These are phyloP conservation scores for Neomorphus geoffroyi DNA, from an alignment of 2,797 vertebrate genomes.

Conservation along the genomic window DNA sequence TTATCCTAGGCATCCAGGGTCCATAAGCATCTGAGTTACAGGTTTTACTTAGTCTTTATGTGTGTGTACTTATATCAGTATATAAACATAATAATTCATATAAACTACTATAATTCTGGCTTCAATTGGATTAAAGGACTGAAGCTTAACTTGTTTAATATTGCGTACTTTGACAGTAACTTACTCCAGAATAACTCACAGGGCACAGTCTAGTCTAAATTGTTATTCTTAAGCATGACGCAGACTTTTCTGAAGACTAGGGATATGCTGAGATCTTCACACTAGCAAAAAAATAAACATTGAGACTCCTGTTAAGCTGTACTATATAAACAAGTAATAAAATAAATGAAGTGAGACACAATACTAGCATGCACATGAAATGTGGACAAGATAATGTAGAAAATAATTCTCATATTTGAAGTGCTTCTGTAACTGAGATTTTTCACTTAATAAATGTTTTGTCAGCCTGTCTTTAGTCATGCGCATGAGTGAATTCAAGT, in stretches of 20 bases:
- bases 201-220: background rate
- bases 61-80: background rate
- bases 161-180: conserved; percentile 9
- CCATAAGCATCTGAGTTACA: background rate
- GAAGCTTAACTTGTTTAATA: background rate
- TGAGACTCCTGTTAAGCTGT: background rate
- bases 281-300: background rate
- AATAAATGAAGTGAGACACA: conserved; percentile 30
- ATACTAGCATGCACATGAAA: background rate
- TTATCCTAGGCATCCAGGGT: background rate
- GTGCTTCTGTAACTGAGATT: background rate
- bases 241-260: background rate
- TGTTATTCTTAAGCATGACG: background rate
- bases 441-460: conserved; percentile 7
- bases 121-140: conserved; percentile 8
- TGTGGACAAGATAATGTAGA: background rate
- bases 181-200: background rate
- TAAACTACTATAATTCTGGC: background rate
- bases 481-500: background rate
- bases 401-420: background rate
- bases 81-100: conserved; percentile 14
- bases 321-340: conserved; percentile 30
- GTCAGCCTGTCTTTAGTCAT: background rate
- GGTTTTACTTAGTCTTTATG: background rate
- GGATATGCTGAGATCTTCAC: background rate